Base-by-base conservation (phyloP, 1,140 invertebrate genomes). In the Argopecten irradians region DNA sequence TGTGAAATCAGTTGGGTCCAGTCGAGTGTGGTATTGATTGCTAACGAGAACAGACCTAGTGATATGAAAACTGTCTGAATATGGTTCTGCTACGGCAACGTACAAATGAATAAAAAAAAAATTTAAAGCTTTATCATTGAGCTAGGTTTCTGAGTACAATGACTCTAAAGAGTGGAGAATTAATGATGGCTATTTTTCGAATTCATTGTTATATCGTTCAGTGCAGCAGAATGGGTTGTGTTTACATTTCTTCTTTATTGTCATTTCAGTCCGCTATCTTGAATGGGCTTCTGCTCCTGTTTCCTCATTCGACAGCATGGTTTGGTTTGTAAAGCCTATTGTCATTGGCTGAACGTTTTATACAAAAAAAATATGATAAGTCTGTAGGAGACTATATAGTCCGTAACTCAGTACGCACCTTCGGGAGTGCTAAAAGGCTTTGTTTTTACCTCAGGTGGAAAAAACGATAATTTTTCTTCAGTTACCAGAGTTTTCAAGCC, bases 141-240 rank as follows among this genome's bases (percentile, higher is more conserved):
- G 85, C 87, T 85, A 41, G 43, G n/a, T 55, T 82, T n/a, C 34
- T 82, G 35, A 34, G 83, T 41, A 88, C 84, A 88, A 88, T 85
- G 41, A 34, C 2, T 36, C 83, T 84, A 84, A 55, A 82, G 22
- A 39, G 87, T 35, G 22, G 87, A 85, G 87, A 88, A 85, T 88
- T 88, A 88, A 85, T 83, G 33, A 88, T 88, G 71, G 87, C 71
- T 46, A 39, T 84, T 55, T 71, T 84, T 84, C 82, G 83, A 88
- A 88, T 88, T 85, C 83, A 88, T 88, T 88, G 87, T 88, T 88
- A 82, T 71, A 82, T 83, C 55, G 85, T 88, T 88, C 82, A 88
- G 83, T 88, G 83, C 55, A 71, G 41, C 87, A 84, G 83, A 88
- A 85, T 85, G 36, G 84, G n/a, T 34, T 84, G 82, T 87, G 86